These are phyloP conservation scores for Chrosomus eos DNA, from an alignment of 2,797 vertebrate genomes.

Conservation along the genomic window DNA sequence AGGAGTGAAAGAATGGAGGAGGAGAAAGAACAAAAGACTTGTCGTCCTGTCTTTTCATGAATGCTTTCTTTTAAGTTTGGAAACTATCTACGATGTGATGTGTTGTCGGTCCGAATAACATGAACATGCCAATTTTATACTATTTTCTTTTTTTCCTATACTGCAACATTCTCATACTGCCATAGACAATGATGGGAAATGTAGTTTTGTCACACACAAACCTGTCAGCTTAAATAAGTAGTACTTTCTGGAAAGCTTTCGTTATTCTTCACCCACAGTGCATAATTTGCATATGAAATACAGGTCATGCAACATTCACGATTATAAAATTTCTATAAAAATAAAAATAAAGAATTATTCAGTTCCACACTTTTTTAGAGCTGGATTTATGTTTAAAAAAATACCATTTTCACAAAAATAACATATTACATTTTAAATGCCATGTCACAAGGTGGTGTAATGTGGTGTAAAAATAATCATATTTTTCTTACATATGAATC, in stretches of 20 bases:
- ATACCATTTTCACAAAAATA: not conserved
- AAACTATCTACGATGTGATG: not conserved
- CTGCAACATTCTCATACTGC: not conserved
- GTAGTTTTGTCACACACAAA: not conserved
- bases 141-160: not conserved
- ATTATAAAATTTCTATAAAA: too few relatives aligned
- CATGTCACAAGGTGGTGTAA: not conserved
- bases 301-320: not conserved
- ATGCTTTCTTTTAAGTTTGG: not conserved
- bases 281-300: not conserved
- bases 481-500: not conserved
- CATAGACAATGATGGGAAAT: not conserved
- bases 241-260: not conserved
- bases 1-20: constrained; percentile 9
- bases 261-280: not conserved
- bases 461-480: not conserved
- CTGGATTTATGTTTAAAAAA: not conserved
- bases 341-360: not conserved
- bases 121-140: not conserved
- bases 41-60: not conserved
- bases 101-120: not conserved
- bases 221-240: not conserved
- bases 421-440: not conserved
- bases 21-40: constrained; percentile 1
- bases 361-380: not conserved